Evolutionary conservation across 92 coral and sea anemone species (phyloP).

Genomic region (Porites divaricata): DNA sequence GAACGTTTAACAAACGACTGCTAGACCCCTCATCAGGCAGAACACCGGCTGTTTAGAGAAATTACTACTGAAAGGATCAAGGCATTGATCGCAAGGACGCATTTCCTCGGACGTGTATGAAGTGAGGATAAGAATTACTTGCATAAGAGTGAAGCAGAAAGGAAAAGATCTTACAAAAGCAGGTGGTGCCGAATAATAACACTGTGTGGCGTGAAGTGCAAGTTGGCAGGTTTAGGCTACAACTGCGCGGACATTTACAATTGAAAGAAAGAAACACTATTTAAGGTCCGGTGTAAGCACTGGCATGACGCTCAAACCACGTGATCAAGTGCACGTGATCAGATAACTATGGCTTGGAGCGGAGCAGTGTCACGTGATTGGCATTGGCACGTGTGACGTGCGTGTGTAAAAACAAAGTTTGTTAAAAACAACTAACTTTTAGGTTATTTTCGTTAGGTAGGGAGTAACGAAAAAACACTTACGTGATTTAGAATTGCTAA

Average conservation of each 20-base stretch:
- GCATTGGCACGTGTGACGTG: background rate
- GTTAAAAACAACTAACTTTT: background rate
- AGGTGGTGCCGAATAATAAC: background rate
- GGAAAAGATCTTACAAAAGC: background rate
- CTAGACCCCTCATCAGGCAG: constrained; percentile 59
- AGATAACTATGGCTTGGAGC: background rate
- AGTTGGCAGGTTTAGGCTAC: background rate
- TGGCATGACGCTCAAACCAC: background rate
- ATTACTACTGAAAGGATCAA: too few relatives aligned
- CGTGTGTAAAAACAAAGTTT: background rate
- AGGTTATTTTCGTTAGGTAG: too few relatives aligned
- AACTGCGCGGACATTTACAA: background rate
- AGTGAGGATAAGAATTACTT: background rate
- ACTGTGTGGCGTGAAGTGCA: background rate
- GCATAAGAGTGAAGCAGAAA: background rate
- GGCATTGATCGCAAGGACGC: background rate
- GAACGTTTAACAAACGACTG: constrained; percentile 65
- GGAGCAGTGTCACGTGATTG: background rate
- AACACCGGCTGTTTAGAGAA: constrained; percentile 20
- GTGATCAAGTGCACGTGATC: background rate
- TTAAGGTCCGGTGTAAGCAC: background rate
- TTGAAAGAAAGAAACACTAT: background rate
- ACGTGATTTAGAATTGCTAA: too few relatives aligned
- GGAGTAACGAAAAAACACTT: background rate
- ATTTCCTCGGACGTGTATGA: background rate